Conservation (phyloP, 2,888 invertebrate species). For the Drosophila putrida region DNA sequence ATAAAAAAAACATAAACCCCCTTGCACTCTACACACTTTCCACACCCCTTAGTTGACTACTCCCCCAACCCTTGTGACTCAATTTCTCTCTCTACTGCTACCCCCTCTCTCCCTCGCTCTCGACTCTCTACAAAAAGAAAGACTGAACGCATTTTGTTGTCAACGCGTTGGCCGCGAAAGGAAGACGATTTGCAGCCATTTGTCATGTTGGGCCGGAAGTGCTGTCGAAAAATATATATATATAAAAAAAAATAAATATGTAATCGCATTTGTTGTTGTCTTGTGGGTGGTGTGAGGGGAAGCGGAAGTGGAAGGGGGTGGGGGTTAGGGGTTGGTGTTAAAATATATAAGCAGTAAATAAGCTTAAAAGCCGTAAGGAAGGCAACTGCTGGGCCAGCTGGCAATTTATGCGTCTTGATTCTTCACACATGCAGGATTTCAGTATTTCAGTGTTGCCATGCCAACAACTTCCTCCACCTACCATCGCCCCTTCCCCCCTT, state of each 20-base stretch:
- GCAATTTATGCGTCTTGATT: conserved; percentile 78
- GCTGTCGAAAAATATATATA: conserved; percentile 54
- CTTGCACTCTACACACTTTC: not conserved
- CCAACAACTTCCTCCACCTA: conserved; percentile 4
- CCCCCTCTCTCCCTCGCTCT: not conserved
- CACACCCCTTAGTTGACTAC: not conserved
- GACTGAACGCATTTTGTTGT: conserved; percentile 62
- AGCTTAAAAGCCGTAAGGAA: conserved; percentile 75
- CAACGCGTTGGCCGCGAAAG: conserved; percentile 76
- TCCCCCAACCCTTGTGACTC: too few relatives aligned
- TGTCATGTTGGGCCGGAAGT: conserved; percentile 74
- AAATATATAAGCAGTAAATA: conserved; percentile 80
- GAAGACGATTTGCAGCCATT: conserved; percentile 82
- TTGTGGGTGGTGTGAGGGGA: conserved; percentile 8
- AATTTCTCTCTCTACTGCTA: too few relatives aligned
- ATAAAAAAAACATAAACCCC: conserved; percentile 56
- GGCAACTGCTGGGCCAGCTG: conserved; percentile 46
- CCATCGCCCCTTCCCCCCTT: not conserved
- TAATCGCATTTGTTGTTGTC: conserved; percentile 66
- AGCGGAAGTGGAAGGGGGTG: not conserved
- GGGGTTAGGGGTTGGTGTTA: conserved; percentile 51
- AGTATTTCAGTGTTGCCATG: conserved; percentile 19
- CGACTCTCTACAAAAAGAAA: not conserved
- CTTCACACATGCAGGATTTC: conserved; percentile 69
- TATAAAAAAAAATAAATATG: conserved; percentile 38